A percentile compares a stretch with the other conserved stretches of the same genome.
Conservation (phyloP, 2,113 vertebrate species). For the Ursus arctos region DNA sequence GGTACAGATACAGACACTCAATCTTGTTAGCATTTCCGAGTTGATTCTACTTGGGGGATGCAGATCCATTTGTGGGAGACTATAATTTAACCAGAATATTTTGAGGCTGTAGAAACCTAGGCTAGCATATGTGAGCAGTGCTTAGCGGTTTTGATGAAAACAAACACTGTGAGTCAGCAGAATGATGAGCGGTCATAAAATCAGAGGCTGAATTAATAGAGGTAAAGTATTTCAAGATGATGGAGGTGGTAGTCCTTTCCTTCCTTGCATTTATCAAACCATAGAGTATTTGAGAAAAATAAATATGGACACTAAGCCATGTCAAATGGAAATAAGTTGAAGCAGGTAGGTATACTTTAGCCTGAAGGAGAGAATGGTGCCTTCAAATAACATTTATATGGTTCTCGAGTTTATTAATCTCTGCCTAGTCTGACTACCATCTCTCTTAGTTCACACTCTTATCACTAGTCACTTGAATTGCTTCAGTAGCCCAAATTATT, state of each 20-base stretch:
- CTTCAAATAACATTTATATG: constrained; percentile 31
- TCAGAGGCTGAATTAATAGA: constrained; percentile 35
- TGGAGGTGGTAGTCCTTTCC: background rate
- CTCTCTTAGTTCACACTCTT: background rate
- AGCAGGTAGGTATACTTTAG: background rate
- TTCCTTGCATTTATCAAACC: constrained; percentile 51
- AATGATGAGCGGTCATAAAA: constrained; percentile 34
- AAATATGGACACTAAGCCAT: background rate
- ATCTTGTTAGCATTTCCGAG: background rate
- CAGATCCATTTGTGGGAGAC: constrained; percentile 23
- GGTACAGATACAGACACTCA: background rate
- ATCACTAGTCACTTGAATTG: constrained; percentile 10
- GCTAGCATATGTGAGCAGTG: background rate
- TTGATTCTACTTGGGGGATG: background rate
- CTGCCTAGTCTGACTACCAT: background rate
- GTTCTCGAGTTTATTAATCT: constrained; percentile 42
- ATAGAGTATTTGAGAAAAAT: background rate
- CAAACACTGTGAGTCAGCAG: background rate
- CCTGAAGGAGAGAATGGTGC: background rate
- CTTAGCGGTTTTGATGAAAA: constrained; percentile 43
- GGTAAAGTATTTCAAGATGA: constrained; percentile 22
- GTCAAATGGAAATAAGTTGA: constrained; percentile 25
- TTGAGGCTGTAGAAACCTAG: background rate
- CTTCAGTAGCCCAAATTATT: background rate
- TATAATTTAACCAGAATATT: constrained; percentile 22